Percentiles rank a stretch among this genome's conserved stretches.
Evolutionary conservation across 2,888 invertebrate genomes (phyloP).

Genomic region (Plusia festucae): DNA sequence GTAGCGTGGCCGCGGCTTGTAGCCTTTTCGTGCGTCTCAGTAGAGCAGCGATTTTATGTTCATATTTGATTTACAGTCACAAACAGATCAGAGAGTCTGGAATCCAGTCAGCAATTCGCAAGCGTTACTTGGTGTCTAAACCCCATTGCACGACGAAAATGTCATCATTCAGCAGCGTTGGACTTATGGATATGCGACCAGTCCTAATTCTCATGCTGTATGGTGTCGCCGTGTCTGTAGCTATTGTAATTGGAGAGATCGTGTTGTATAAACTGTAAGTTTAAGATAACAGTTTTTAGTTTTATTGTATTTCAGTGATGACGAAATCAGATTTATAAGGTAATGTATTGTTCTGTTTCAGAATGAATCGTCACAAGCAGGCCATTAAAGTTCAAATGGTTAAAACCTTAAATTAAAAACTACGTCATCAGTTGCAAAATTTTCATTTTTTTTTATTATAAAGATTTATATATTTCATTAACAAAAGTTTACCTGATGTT

Average conservation of each 20-base stretch:
- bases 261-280: slow-evolving; percentile 64
- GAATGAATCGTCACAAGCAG: slow-evolving; percentile 34
- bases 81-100: slow-evolving; percentile 89
- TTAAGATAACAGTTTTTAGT: not conserved
- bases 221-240: slow-evolving; percentile 72
- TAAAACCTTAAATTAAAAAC: slow-evolving; percentile 20
- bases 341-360: slow-evolving; percentile 39
- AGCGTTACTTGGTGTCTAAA: slow-evolving; percentile 67
- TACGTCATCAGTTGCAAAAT: not conserved
- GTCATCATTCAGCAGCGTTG: slow-evolving; percentile 83
- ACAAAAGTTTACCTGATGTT: too few species aligned
- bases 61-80: slow-evolving; percentile 73
- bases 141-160: slow-evolving; percentile 71
- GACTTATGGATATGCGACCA: slow-evolving; percentile 81
- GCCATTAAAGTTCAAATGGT: slow-evolving; percentile 32
- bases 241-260: slow-evolving; percentile 64
- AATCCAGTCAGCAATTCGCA: slow-evolving; percentile 76
- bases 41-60: too few species aligned
- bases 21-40: too few species aligned
- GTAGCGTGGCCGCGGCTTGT: too few species aligned
- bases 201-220: slow-evolving; percentile 81
- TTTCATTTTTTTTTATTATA: not conserved
- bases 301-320: not conserved
- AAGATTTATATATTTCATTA: too few species aligned
- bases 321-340: not conserved